Percentiles rank a stretch among this genome's conserved stretches.
These are phyloP conservation scores for Dromaius novaehollandiae DNA, from an alignment of 2,113 vertebrate genomes.

Conservation along the genomic window DNA sequence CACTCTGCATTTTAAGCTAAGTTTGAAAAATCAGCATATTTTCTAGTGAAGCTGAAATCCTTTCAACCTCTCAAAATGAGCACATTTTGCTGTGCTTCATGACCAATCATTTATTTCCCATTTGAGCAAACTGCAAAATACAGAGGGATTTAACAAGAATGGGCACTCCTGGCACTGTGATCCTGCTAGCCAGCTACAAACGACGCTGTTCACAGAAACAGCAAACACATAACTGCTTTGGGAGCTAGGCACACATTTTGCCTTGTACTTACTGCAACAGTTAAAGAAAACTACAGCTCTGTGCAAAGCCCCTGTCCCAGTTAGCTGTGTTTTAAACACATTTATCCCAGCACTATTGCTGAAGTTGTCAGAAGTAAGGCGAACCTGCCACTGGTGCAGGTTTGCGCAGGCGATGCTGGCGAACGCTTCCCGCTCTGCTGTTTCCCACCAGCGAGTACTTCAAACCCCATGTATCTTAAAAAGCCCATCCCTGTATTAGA, in stretches of 20 bases:
- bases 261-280: not conserved
- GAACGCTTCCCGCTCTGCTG: not conserved
- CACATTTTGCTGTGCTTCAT: not conserved
- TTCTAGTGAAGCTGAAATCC: not conserved
- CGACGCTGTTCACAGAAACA: not conserved
- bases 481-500: rapidly evolving
- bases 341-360: not conserved
- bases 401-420: too few relatives aligned
- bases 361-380: not conserved
- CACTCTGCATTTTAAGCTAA: not conserved
- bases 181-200: not conserved
- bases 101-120: not conserved
- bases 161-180: not conserved
- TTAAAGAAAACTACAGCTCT: not conserved
- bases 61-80: not conserved
- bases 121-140: not conserved
- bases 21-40: not conserved
- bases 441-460: not conserved
- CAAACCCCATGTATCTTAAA: not conserved
- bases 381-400: not conserved
- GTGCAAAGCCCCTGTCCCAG: not conserved
- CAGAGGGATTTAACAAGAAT: not conserved
- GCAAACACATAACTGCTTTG: not conserved
- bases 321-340: not conserved
- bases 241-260: not conserved